Percentiles rank a stretch among this genome's conserved stretches.
Conservation (phyloP, 2,113 vertebrate species). For the Corvus hawaiiensis region DNA sequence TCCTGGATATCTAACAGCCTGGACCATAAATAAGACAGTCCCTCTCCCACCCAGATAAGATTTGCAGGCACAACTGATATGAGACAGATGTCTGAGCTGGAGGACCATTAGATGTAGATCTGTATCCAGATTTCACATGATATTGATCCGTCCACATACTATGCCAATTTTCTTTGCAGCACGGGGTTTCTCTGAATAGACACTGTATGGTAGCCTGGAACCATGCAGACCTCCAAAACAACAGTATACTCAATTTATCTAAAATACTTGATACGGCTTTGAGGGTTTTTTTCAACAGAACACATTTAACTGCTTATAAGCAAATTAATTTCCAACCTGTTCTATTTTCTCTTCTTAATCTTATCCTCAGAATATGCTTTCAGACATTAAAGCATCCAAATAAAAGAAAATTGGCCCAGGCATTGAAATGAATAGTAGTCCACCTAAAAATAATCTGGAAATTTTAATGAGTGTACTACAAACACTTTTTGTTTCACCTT, state of each 20-base stretch:
- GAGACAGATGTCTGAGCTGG: not conserved
- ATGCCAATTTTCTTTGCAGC: not conserved
- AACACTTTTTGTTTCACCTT: slow-evolving; percentile 38
- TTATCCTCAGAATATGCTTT: slow-evolving; percentile 22
- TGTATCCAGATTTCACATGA: not conserved
- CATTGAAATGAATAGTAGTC: not conserved
- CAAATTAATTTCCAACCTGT: not conserved
- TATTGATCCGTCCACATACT: not conserved
- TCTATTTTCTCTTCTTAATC: not conserved
- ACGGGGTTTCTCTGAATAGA: not conserved
- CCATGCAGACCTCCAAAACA: not conserved
- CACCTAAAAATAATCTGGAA: not conserved
- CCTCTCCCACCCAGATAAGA: not conserved
- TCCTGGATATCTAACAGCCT: not conserved
- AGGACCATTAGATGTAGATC: not conserved
- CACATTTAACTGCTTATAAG: not conserved
- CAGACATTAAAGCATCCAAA: slow-evolving; percentile 3
- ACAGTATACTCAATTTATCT: not conserved
- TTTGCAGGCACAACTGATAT: not conserved
- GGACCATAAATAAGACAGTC: not conserved
- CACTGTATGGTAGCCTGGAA: not conserved
- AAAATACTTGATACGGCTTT: not conserved
- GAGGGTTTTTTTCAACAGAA: not conserved
- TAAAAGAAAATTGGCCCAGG: slow-evolving; percentile 3
- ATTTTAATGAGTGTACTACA: not conserved